phyloP scores from a whole-genome alignment of 2,797 vertebrate species.

The Scomberomorus guttatus region DNA sequence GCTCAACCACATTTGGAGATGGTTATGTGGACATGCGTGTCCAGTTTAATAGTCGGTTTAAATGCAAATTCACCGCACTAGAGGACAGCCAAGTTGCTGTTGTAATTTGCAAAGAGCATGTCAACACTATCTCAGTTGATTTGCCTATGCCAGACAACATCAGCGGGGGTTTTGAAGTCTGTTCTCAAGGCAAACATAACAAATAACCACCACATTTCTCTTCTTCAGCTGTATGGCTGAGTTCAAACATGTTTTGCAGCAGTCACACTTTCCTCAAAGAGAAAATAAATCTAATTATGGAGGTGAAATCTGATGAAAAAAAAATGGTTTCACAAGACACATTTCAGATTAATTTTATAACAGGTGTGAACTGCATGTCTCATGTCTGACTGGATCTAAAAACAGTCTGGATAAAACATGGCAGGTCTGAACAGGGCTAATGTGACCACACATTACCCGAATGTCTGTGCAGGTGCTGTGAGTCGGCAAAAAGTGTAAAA shows the following conservation, averaged over 20 bases:
- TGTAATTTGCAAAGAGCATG: neutral
- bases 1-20: neutral
- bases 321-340: neutral
- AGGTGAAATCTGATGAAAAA: neutral
- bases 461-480: conserved; percentile 15
- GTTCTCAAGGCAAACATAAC: neutral
- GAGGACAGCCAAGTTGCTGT: neutral
- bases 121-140: conserved; percentile 1
- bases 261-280: neutral
- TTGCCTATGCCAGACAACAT: neutral
- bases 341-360: neutral
- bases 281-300: neutral
- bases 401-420: neutral
- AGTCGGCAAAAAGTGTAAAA: neutral
- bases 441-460: neutral
- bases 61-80: conserved; percentile 16
- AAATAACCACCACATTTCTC: neutral
- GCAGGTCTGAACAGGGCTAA: conserved; percentile 7
- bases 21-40: neutral
- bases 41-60: neutral
- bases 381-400: neutral
- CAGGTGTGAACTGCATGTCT: neutral
- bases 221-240: neutral
- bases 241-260: neutral
- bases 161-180: neutral